phyloP scores from a whole-genome alignment of 2,113 vertebrate species.

The Ahaetulla prasina region DNA sequence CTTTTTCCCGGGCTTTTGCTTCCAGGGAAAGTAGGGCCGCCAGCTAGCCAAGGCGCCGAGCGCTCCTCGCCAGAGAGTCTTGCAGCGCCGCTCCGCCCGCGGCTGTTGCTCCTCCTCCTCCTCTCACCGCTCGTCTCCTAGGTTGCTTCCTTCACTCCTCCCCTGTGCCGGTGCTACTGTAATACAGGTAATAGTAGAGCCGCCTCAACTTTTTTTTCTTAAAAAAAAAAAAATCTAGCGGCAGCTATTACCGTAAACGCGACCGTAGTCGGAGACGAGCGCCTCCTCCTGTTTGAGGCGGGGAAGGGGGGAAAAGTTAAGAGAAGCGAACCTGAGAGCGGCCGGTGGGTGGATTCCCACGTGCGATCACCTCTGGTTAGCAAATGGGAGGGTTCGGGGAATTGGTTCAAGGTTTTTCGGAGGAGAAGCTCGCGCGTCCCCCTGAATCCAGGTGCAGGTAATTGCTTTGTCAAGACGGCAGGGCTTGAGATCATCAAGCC shows the following conservation, averaged over 20 bases:
- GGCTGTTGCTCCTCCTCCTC: background rate
- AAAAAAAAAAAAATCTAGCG: background rate
- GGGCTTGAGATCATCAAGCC: background rate
- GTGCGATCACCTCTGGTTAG: background rate
- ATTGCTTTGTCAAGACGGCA: background rate
- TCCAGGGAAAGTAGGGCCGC: background rate
- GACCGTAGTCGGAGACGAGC: background rate
- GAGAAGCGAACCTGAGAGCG: background rate
- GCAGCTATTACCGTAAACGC: background rate
- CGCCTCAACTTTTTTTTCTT: background rate
- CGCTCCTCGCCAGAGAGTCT: background rate
- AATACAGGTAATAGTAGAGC: conserved; percentile 52
- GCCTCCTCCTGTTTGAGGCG: background rate
- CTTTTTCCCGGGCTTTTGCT: background rate
- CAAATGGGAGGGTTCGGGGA: background rate
- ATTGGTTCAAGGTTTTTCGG: background rate
- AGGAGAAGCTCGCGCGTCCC: background rate
- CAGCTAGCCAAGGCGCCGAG: background rate
- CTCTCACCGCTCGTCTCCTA: background rate
- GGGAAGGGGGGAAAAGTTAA: background rate
- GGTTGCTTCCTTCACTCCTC: conserved; percentile 1
- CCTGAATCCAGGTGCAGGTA: background rate
- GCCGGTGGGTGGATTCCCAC: background rate
- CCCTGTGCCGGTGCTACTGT: conserved; percentile 60
- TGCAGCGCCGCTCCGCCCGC: background rate